Percentiles rank a stretch among this genome's conserved stretches.
These are phyloP conservation scores for Amblyraja radiata DNA, from an alignment of 2,797 vertebrate genomes.

Conservation along the genomic window DNA sequence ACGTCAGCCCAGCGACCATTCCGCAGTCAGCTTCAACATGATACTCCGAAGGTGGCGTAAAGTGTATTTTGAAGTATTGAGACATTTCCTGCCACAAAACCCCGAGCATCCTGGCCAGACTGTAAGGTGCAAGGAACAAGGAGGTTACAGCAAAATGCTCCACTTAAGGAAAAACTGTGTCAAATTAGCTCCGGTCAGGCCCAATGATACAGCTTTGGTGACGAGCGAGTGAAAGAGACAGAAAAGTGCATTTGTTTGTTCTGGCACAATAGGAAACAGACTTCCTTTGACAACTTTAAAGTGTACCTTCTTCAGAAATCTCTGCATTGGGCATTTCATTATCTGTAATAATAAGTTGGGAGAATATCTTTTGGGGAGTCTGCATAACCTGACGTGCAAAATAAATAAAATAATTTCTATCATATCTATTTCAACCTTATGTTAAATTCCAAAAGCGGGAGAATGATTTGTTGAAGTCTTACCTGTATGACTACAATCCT, in stretches of 20 bases:
- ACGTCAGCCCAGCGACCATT: neutral
- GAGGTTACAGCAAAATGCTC: conserved; percentile 30
- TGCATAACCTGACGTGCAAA: neutral
- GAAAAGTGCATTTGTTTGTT: neutral
- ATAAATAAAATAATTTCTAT: neutral
- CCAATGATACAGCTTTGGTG: neutral
- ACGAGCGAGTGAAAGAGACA: neutral
- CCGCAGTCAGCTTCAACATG: conserved; percentile 11
- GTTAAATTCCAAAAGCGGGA: neutral
- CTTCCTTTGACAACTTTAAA: neutral
- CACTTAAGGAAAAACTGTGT: conserved; percentile 18
- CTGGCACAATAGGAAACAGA: neutral
- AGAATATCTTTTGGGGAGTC: neutral
- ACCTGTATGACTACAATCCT: neutral
- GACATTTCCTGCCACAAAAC: conserved; percentile 35
- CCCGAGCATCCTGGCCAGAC: conserved; percentile 37
- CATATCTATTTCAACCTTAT: neutral
- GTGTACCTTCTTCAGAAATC: neutral
- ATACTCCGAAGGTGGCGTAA: conserved; percentile 21
- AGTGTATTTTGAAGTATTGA: conserved; percentile 35
- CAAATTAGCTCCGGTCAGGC: conserved; percentile 14
- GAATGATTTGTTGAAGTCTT: neutral
- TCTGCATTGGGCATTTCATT: neutral
- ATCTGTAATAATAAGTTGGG: neutral
- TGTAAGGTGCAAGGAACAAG: conserved; percentile 32